Evolutionary conservation across 2,888 invertebrate species (phyloP).

Genomic region (Agriopis aurantiaria): DNA sequence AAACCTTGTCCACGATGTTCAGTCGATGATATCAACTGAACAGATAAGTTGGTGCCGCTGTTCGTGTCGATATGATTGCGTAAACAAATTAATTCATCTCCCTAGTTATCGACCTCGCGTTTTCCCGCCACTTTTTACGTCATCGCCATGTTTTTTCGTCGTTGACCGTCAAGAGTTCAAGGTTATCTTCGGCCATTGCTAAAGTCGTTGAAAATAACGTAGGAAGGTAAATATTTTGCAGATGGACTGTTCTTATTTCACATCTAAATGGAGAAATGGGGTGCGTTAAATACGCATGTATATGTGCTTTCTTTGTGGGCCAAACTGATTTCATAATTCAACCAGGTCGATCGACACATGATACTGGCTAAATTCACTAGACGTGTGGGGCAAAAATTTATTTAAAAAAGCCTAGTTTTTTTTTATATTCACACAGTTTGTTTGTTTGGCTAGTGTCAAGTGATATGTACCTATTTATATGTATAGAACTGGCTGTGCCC

Average conservation of each 20-base stretch:
- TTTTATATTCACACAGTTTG: too few relatives aligned
- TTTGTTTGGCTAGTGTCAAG: too few relatives aligned
- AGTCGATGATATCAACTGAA: not conserved
- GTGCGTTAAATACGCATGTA: not conserved
- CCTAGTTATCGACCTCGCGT: conserved; percentile 27
- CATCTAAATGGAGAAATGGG: conserved; percentile 1
- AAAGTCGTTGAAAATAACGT: conserved; percentile 33
- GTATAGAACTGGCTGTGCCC: too few relatives aligned
- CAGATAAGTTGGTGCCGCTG: not conserved
- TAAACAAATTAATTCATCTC: conserved; percentile 21
- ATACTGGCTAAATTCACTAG: not conserved
- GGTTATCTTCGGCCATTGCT: conserved; percentile 53
- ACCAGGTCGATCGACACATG: too few relatives aligned
- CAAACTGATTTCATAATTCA: too few relatives aligned
- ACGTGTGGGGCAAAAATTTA: not conserved
- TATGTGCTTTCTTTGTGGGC: not conserved
- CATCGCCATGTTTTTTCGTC: conserved; percentile 54
- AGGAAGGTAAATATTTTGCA: conserved; percentile 24
- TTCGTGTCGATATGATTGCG: not conserved
- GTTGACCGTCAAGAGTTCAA: conserved; percentile 65
- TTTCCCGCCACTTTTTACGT: conserved; percentile 62
- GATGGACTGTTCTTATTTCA: conserved; percentile 7
- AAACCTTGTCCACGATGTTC: not conserved
- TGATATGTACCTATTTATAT: too few relatives aligned
- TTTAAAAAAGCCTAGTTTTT: too few relatives aligned